Conservation (phyloP, 1,140 invertebrate genomes). For the Lepidurus packardi region DNA sequence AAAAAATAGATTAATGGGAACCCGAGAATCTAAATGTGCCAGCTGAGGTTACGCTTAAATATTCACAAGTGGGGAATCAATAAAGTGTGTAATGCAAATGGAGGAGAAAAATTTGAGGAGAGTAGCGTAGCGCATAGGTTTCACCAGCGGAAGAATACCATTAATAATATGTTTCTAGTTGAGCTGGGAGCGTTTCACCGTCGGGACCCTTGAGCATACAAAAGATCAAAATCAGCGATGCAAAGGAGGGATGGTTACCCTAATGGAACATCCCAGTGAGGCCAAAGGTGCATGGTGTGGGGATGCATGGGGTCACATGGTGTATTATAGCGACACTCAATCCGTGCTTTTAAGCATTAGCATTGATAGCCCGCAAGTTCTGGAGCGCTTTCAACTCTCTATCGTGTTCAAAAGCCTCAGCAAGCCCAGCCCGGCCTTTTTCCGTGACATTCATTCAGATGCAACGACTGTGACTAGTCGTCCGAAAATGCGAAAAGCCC, state of each 20-base stretch:
- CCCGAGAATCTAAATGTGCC: no score
- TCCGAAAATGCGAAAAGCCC: neutral
- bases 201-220: neutral
- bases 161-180: neutral
- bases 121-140: neutral
- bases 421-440: neutral
- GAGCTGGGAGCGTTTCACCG: slow-evolving; percentile 12
- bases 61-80: neutral
- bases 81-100: neutral
- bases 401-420: slow-evolving; percentile 4
- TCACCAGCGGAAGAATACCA: neutral
- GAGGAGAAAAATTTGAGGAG: neutral
- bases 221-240: neutral
- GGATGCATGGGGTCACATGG: slow-evolving; percentile 73
- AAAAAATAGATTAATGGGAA: no score
- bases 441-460: slow-evolving; percentile 15
- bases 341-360: slow-evolving; percentile 48
- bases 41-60: neutral
- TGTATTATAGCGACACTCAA: slow-evolving; percentile 74
- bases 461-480: slow-evolving; percentile 1
- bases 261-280: slow-evolving; percentile 5
- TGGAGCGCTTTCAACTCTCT: slow-evolving; percentile 10
- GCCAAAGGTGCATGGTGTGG: slow-evolving; percentile 76
- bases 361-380: slow-evolving; percentile 10
- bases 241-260: slow-evolving; percentile 11